Evolutionary conservation across 2,888 invertebrate species (phyloP).

Genomic region (Habroteleia sp.): DNA sequence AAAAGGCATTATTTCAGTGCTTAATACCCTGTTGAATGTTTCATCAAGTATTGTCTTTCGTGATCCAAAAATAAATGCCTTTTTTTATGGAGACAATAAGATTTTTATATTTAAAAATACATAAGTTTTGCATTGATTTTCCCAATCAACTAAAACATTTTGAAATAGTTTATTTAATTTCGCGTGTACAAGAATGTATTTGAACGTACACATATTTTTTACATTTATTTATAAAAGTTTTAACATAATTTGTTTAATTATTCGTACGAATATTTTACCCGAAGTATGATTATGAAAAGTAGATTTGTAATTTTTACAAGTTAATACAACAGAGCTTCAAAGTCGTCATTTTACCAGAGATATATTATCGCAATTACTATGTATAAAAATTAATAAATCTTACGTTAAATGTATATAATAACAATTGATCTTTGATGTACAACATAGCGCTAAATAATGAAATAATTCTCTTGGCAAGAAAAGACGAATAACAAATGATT

Average conservation of each 20-base stretch:
- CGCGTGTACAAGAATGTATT: too few relatives aligned
- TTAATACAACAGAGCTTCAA: slow-evolving; percentile 31
- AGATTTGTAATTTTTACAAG: neutral
- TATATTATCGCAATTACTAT: slow-evolving; percentile 32
- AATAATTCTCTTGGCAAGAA: slow-evolving; percentile 62
- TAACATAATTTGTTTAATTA: too few relatives aligned
- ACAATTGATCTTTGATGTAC: slow-evolving; percentile 57
- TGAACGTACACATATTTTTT: too few relatives aligned
- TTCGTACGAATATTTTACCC: too few relatives aligned
- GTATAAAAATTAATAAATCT: slow-evolving; percentile 10
- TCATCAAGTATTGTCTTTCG: slow-evolving; percentile 10
- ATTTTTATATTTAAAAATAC: too few relatives aligned
- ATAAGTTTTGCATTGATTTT: too few relatives aligned
- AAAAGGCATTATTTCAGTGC: neutral
- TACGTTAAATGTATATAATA: slow-evolving; percentile 49
- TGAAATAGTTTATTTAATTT: too few relatives aligned
- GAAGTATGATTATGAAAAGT: too few relatives aligned
- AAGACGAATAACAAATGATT: slow-evolving; percentile 38
- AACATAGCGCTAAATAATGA: slow-evolving; percentile 51
- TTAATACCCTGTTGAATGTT: slow-evolving; percentile 14
- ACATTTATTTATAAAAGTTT: too few relatives aligned
- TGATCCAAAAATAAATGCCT: neutral
- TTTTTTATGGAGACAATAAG: neutral
- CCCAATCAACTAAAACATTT: too few relatives aligned
- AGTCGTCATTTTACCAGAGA: slow-evolving; percentile 13